Base-by-base conservation (phyloP, 2,113 vertebrate genomes). In the Planiliza haematocheilus region DNA sequence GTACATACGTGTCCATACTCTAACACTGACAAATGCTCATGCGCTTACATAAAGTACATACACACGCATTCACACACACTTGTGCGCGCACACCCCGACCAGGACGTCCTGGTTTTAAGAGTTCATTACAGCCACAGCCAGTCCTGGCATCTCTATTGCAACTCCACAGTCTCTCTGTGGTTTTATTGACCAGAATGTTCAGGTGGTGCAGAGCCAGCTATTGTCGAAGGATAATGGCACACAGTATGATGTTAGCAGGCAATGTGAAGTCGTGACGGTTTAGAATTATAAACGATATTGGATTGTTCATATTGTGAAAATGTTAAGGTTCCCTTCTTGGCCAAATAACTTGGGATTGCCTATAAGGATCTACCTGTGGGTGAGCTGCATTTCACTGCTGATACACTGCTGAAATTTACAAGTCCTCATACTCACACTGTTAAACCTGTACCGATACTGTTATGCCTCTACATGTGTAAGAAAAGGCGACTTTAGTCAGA, bases 101-200 rank as follows among this genome's bases (percentile, higher is more conserved):
- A 64, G 52, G 66, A 52, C 73, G 59, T 86, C 65, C 71, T 5
- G 73, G 78, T 80, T 59, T 74, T 86, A 81, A 84, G 86, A 85
- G 88, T 88, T 86, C 81, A 88, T 90, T 90, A 82, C 79, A 88
- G 77, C 85, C 69, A 45, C 81, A 85, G 80, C 69, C 71, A 70
- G 83, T 86, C 62, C 64, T 70, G 82, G 82, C 71, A 74, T 86
- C 86, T 85, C 73, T 66, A 67, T 68, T 65, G 76, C 68, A 62
- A 59, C 72, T 71, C 75, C 51, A 52, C 75, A 56, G 69, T 76
- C 50, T 69, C 77, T 81, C 70, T 79, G 58, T 68, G 56, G 74
- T 77, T 77, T 81, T 84, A 90, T 88, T 88, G 86, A 88, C 82
- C 82, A 48, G 10, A 43, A 46, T 65, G 75, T 80, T 85, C 84